Evolutionary conservation across 2,113 vertebrate genomes (phyloP), one percentile per base, ranked within the genome.

Genomic region (Erpornis zantholeuca): DNA sequence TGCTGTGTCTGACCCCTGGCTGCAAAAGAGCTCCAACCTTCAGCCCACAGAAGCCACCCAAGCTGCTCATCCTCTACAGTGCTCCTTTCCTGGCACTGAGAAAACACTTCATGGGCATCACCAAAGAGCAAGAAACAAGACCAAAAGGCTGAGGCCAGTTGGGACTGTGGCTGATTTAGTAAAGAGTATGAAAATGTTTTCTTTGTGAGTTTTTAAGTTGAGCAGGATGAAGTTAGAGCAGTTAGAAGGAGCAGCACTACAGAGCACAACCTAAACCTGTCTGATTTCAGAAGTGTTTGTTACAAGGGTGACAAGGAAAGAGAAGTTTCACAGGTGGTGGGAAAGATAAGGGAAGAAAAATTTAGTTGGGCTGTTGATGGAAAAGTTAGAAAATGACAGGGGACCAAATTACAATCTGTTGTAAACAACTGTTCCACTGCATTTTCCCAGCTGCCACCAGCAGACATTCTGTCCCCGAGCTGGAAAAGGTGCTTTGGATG

Each of bases 21-120:
- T 85, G 42, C 63, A 50, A 8, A 61, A 72, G 31, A 57, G 40
- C 61, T 84, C 44, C 42, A 54, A 16, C 49, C 60, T 11, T 11
- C 71, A 53, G 50, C 49, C 72, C 50, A 25, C 22, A 42, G 45
- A 50, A 72, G 54, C 63, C 68, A 35, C 49, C n/a, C 24, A 27
- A n/a, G 19, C 31, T 68, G 42, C 59, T 80, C 79, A 45, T 75
- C 65, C 53, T 76, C 24, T 3, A 1, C 94, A 91, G 4, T 2
- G 0, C 23, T 52, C 33, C 1, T 15, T 50, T 59, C 15, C 36
- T 25, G 12, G 22, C 0, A 0, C 68, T 11, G 13, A 65, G 42
- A 66, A 49, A 84, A 60, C n/a, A 11, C n/a, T 60, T 45, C 31
- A 3, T 22, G 25, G 52, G 28, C 31, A 33, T 6, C 52, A 23